Base-by-base conservation (phyloP, 2,888 invertebrate genomes). In the Phorcus lineatus region DNA sequence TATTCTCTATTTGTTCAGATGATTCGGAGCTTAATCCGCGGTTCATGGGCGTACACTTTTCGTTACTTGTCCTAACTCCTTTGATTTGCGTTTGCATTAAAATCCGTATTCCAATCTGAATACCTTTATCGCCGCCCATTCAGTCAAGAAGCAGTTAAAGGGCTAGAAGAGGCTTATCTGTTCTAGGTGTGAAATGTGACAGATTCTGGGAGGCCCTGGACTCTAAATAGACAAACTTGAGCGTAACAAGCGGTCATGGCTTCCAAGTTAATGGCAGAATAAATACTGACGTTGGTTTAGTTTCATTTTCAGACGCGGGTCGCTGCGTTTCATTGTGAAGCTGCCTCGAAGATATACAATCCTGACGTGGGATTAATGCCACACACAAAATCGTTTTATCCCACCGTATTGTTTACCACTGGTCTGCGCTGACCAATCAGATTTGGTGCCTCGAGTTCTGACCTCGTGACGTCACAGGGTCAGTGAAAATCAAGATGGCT, bases 401-500 rank as follows among this genome's bases (percentile, higher is more conserved):
- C 74, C 52, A 74, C 52, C 40, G 74, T 52, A 74, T 74, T 74
- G 74, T 74, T 74, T 74, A 74, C 74, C 74, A 40, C 40, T 78
- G 67, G 47, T 47, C 54, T 31, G 53, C 47, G 62, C 67, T 67
- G 78, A 67, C 78, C 78, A 78, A 78, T 78, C 78, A 53, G 28
- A 78, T 66, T 70, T 31, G 28, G 28, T 52, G 62, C 70, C 53
- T 22, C 78, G 80, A 74, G 47, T 70, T 57, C 78, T 77, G 81
- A 81, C 79, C 76, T 77, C 53, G 70, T 84, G 84, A 84, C 84
- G 84, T 84, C 84, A 84, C 80, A 74, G 36, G 80, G 78, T 75
- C 79, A 76, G 78, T 66, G 80, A 82, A 82, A 83, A 82, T 75
- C 84, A 83, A 83, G 84, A 84, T 83, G 84, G 84, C 84, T 83